Percentiles rank a stretch among this genome's conserved stretches.
Conservation (phyloP, 2,113 vertebrate genomes). For the Leucopsar rothschildi region DNA sequence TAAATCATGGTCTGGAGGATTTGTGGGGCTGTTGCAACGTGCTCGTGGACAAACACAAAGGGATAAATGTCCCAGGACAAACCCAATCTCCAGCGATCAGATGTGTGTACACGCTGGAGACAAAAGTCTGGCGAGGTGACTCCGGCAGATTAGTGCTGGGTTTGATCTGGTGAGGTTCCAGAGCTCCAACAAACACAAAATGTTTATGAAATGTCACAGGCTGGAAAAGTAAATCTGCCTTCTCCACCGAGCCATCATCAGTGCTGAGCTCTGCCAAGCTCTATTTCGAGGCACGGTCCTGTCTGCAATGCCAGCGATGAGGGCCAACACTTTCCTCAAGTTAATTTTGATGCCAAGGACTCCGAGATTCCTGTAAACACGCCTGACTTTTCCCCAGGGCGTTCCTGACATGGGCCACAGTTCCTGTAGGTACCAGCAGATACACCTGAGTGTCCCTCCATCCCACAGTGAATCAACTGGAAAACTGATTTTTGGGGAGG, state of each 20-base stretch:
- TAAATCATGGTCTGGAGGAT: background rate
- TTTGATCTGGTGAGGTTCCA: background rate
- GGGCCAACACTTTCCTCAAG: background rate
- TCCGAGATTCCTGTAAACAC: background rate
- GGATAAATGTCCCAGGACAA: background rate
- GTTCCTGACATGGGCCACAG: background rate
- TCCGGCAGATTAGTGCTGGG: background rate
- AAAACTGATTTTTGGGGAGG: background rate
- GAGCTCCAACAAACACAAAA: background rate
- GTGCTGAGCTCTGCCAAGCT: background rate
- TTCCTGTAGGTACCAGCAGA: background rate
- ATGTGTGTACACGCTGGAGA: background rate
- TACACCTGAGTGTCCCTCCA: background rate
- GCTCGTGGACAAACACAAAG: background rate
- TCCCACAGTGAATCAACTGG: background rate
- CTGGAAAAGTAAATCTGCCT: background rate
- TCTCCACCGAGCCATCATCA: background rate
- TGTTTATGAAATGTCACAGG: background rate
- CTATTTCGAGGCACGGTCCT: slow-evolving; percentile 20
- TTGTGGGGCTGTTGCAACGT: background rate
- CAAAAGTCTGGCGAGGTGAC: background rate
- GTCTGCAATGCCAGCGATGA: background rate
- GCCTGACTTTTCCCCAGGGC: background rate
- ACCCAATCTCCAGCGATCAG: background rate
- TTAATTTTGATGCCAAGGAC: background rate